Evolutionary conservation across 2,113 vertebrate genomes (phyloP).

Genomic region (Heterocephalus glaber): DNA sequence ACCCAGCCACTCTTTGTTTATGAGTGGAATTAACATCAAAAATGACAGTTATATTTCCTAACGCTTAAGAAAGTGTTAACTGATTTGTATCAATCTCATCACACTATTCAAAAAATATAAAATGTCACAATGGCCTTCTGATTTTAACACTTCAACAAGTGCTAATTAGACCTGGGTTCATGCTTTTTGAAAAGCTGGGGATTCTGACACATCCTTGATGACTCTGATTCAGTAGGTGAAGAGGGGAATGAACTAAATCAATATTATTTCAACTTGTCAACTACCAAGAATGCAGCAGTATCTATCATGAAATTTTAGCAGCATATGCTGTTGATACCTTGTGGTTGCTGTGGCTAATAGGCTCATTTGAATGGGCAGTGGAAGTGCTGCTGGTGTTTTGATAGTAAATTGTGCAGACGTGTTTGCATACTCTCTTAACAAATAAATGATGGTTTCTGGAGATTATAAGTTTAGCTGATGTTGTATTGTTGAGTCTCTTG

Average conservation of each 20-base stretch:
- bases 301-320: neutral
- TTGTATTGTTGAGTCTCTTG: neutral
- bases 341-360: neutral
- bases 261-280: neutral
- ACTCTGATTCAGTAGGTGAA: neutral
- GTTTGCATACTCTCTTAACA: neutral
- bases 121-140: neutral
- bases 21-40: neutral
- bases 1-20: neutral
- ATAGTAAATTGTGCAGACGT: neutral
- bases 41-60: neutral
- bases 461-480: neutral
- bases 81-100: neutral
- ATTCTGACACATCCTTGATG: neutral
- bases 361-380: neutral
- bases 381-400: neutral
- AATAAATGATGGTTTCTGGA: neutral
- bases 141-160: neutral
- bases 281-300: neutral
- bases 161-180: neutral
- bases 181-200: neutral
- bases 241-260: neutral
- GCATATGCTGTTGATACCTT: neutral
- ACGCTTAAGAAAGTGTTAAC: neutral
- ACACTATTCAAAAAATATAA: neutral